These are phyloP conservation scores for Pteronura brasiliensis DNA, from an alignment of 2,113 vertebrate genomes.

Conservation along the genomic window DNA sequence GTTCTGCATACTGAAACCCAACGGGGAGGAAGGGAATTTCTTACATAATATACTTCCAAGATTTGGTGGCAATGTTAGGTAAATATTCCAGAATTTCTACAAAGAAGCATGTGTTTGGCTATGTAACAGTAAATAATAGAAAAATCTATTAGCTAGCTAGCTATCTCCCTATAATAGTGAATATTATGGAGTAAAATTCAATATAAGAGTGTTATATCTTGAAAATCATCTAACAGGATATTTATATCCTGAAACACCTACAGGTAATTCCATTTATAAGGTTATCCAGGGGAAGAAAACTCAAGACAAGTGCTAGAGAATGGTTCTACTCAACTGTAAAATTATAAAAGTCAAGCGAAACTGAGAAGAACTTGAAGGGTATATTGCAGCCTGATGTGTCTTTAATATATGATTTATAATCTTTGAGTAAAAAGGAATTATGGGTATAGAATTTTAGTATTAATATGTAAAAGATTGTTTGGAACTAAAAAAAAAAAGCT, in stretches of 20 bases:
- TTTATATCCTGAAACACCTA: conserved; percentile 37
- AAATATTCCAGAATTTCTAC: background rate
- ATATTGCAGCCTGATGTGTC: background rate
- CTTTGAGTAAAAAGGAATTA: conserved; percentile 49
- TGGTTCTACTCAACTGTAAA: background rate
- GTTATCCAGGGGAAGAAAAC: background rate
- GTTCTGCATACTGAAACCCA: background rate
- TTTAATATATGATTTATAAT: conserved; percentile 38
- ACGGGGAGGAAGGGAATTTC: background rate
- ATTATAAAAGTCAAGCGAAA: background rate
- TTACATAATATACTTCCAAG: background rate
- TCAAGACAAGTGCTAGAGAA: background rate
- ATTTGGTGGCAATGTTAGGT: background rate
- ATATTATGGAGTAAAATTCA: background rate
- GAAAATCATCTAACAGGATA: background rate
- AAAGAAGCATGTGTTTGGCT: background rate
- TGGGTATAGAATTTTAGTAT: conserved; percentile 54
- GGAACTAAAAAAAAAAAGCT: background rate
- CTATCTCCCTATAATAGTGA: background rate
- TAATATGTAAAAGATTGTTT: conserved; percentile 34
- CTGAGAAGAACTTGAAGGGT: background rate
- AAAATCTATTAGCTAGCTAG: background rate
- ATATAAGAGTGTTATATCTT: background rate
- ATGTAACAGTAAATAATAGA: background rate
- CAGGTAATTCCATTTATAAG: background rate